Conservation (phyloP, 2,888 invertebrate genomes). For the Apamea crenata region DNA sequence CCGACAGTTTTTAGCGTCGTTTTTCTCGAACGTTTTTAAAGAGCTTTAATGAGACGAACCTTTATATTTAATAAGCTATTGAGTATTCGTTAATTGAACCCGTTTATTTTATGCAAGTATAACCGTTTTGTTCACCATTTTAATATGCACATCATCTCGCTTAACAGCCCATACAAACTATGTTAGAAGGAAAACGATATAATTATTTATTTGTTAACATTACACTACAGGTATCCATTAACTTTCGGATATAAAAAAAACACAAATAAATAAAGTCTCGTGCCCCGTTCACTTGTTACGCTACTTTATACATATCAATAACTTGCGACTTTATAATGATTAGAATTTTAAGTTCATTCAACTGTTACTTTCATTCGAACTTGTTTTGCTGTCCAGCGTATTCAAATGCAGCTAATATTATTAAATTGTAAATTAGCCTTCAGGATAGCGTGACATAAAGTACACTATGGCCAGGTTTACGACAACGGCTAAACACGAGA, state of each 20-base stretch:
- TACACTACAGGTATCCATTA: constrained; percentile 19
- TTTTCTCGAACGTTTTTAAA: constrained; percentile 40
- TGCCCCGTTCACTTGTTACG: constrained; percentile 19
- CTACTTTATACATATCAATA: constrained; percentile 49
- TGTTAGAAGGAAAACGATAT: neutral
- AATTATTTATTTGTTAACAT: constrained; percentile 17
- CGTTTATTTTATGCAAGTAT: constrained; percentile 33
- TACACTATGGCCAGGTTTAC: constrained; percentile 68
- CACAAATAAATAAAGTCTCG: constrained; percentile 22
- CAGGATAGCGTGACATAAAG: constrained; percentile 68
- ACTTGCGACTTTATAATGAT: constrained; percentile 52
- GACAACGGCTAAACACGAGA: constrained; percentile 72
- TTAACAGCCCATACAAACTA: constrained; percentile 2
- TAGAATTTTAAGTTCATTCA: constrained; percentile 59
- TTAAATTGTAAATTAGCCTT: constrained; percentile 70
- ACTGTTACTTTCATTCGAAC: constrained; percentile 52
- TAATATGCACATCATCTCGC: constrained; percentile 28
- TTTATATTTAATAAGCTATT: constrained; percentile 35
- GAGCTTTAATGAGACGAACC: constrained; percentile 42
- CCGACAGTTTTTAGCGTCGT: constrained; percentile 29
- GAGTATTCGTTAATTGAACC: constrained; percentile 46
- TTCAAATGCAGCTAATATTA: constrained; percentile 63
- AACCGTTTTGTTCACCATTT: constrained; percentile 27
- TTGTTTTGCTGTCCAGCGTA: constrained; percentile 51
- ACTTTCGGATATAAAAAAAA: neutral